Percentiles rank a stretch among this genome's conserved stretches.
phyloP scores from a whole-genome alignment of 92 coral and sea anemone species.

The Parazoanthus darwini region DNA sequence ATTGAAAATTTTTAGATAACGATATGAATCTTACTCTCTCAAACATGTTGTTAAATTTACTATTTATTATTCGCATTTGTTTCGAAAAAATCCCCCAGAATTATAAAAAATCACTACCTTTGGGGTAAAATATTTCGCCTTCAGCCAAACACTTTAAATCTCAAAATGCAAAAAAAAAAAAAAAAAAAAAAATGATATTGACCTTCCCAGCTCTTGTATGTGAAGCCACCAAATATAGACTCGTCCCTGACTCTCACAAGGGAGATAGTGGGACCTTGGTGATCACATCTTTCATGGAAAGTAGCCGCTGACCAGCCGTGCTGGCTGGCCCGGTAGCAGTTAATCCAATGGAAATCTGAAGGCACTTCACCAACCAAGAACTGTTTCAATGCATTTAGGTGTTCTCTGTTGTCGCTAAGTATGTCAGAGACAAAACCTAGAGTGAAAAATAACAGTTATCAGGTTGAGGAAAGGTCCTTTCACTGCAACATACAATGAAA shows the following conservation, averaged over 20 bases:
- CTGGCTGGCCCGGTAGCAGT: constrained; percentile 48
- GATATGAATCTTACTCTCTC: too few species aligned
- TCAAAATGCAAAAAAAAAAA: neutral
- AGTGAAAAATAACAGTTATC: neutral
- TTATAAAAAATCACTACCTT: too few species aligned
- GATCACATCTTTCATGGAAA: constrained; percentile 53
- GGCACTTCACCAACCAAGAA: constrained; percentile 36
- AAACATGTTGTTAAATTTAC: too few species aligned
- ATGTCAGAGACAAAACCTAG: constrained; percentile 56
- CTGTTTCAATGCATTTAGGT: neutral
- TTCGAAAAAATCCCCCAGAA: neutral
- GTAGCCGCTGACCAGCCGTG: constrained; percentile 55
- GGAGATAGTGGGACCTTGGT: constrained; percentile 59
- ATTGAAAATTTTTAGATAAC: too few species aligned
- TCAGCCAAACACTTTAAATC: too few species aligned
- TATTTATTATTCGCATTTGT: too few species aligned
- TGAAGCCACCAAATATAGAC: constrained; percentile 64
- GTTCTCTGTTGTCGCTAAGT: constrained; percentile 43
- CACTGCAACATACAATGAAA: neutral
- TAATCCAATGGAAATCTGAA: constrained; percentile 47
- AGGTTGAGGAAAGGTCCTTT: neutral
- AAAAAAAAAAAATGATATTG: neutral
- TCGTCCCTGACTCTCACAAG: constrained; percentile 57
- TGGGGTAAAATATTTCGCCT: neutral
- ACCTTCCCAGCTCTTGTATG: constrained; percentile 44